Percentiles rank a stretch among this genome's conserved stretches.
Evolutionary conservation across 2,797 vertebrate species (phyloP).

Genomic region (Girardinus metallicus): DNA sequence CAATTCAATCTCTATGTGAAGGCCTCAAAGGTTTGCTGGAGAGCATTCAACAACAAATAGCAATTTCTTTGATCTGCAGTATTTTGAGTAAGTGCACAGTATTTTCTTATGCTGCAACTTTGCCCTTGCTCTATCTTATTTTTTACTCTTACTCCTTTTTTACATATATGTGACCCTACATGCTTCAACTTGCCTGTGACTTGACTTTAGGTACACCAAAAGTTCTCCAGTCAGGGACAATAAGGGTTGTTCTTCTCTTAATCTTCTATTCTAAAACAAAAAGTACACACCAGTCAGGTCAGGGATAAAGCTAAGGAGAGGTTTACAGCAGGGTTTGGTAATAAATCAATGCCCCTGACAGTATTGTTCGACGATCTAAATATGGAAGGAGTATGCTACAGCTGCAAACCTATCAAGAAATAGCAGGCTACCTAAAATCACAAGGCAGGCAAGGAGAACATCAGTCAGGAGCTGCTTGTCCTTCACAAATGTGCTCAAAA

Average conservation of each 20-base stretch:
- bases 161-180: neutral
- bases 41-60: neutral
- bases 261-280: neutral
- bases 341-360: neutral
- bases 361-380: neutral
- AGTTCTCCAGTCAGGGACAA: neutral
- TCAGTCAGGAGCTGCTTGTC: neutral
- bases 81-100: neutral
- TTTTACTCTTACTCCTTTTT: neutral
- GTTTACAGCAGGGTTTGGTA: neutral
- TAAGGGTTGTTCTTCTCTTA: neutral
- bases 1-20: neutral
- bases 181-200: neutral
- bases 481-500: no score
- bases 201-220: neutral
- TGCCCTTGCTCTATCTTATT: neutral
- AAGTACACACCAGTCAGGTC: neutral
- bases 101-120: neutral
- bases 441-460: neutral
- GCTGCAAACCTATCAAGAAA: neutral
- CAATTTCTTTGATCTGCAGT: neutral
- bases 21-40: neutral
- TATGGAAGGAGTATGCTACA: neutral
- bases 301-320: neutral
- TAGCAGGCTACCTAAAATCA: neutral